A percentile compares a stretch with the other conserved stretches of the same genome.
These are phyloP conservation scores for Conus betulinus DNA, from an alignment of 1,140 invertebrate species.

Conservation along the genomic window DNA sequence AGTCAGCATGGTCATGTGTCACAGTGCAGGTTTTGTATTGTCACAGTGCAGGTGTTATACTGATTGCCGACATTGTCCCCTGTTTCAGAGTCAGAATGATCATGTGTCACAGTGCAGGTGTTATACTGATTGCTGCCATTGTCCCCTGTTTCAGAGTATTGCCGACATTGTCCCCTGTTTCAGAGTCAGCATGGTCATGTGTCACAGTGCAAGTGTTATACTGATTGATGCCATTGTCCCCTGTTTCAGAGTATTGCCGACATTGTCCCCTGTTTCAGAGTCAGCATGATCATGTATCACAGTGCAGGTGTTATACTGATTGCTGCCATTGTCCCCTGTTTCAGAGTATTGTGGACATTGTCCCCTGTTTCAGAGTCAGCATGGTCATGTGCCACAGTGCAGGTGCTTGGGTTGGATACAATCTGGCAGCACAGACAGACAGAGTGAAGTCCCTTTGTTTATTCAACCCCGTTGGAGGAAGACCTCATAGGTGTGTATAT, in stretches of 20 bases:
- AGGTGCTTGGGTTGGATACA: conserved; percentile 33
- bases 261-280: conserved; percentile 16
- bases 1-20: conserved; percentile 28
- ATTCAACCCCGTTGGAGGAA: conserved; percentile 28
- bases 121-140: too few relatives aligned
- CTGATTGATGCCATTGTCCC: too few relatives aligned
- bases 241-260: conserved; percentile 26
- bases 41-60: conserved; percentile 28
- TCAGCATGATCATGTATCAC: conserved; percentile 30
- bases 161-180: not conserved
- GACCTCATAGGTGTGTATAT: conserved; percentile 29
- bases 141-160: conserved; percentile 25
- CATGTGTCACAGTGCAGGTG: too few relatives aligned
- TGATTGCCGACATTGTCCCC: too few relatives aligned
- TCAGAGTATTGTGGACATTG: too few relatives aligned
- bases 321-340: too few relatives aligned
- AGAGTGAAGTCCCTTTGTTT: conserved; percentile 25
- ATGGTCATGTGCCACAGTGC: conserved; percentile 37
- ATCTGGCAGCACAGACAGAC: conserved; percentile 29
- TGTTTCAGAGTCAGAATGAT: too few relatives aligned
- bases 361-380: conserved; percentile 30
- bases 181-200: conserved; percentile 33
- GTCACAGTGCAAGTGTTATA: conserved; percentile 26
- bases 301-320: conserved; percentile 20
- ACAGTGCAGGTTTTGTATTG: conserved; percentile 38